Evolutionary conservation across 2,888 invertebrate genomes (phyloP).

Genomic region (Torymus auratus): DNA sequence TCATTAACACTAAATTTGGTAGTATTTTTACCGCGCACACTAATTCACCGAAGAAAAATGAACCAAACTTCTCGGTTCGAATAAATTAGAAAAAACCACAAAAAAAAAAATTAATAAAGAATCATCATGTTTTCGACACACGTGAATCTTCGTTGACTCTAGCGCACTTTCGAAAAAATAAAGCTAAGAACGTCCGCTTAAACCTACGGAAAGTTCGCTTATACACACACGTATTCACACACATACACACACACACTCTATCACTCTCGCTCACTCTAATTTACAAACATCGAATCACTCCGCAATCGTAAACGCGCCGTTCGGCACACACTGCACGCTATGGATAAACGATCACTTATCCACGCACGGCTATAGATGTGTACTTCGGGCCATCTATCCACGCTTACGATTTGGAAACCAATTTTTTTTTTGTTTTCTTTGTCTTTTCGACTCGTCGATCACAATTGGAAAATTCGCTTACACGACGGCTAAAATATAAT

Average conservation of each 20-base stretch:
- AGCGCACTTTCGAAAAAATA: conserved; percentile 33
- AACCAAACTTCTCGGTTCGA: neutral
- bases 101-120: conserved; percentile 10
- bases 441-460: too few relatives aligned
- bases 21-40: conserved; percentile 7
- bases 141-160: conserved; percentile 45
- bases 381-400: too few relatives aligned
- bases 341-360: too few relatives aligned
- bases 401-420: too few relatives aligned
- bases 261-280: too few relatives aligned
- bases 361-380: too few relatives aligned
- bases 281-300: too few relatives aligned
- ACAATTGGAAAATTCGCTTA: too few relatives aligned
- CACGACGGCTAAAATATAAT: too few relatives aligned
- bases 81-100: conserved; percentile 21
- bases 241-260: neutral
- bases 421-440: too few relatives aligned
- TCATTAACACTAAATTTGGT: conserved; percentile 35
- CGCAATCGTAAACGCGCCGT: too few relatives aligned
- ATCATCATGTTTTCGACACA: neutral
- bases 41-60: neutral
- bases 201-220: conserved; percentile 24
- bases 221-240: neutral
- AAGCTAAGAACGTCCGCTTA: conserved; percentile 43
- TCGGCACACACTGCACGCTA: too few relatives aligned